Conservation (phyloP, 2,888 invertebrate genomes). For the Monochamus alternatus region DNA sequence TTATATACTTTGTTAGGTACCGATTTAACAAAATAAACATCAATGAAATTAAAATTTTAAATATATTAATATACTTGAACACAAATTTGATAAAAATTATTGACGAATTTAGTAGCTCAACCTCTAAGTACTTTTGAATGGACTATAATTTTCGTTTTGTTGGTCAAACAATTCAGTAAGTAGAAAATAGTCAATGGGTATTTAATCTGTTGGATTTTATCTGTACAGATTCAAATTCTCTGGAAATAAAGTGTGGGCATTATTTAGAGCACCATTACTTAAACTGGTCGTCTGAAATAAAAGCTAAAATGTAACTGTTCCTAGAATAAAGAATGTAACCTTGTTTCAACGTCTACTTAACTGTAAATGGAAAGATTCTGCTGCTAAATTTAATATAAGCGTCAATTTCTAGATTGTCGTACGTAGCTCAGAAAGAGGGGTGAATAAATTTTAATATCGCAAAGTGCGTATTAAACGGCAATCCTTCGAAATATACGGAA, state of each 20-base stretch:
- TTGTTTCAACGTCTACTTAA: constrained; percentile 24
- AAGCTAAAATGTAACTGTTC: background rate
- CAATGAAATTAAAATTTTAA: too few species aligned
- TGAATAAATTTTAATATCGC: constrained; percentile 44
- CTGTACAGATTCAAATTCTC: background rate
- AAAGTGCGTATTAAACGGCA: constrained; percentile 36
- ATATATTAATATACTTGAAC: too few species aligned
- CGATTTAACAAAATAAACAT: too few species aligned
- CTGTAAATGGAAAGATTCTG: constrained; percentile 22
- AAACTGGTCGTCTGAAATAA: background rate
- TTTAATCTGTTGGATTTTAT: too few species aligned
- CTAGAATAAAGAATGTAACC: constrained; percentile 20
- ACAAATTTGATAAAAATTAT: too few species aligned
- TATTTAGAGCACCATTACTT: background rate
- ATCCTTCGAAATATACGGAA: constrained; percentile 15
- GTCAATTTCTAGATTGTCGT: constrained; percentile 30
- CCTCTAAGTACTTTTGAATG: too few species aligned
- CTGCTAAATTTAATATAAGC: constrained; percentile 25
- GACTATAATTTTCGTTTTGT: too few species aligned
- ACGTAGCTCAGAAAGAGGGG: constrained; percentile 35
- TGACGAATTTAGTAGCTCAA: too few species aligned
- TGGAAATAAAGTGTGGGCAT: background rate
- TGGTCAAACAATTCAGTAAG: too few species aligned
- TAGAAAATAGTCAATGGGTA: too few species aligned
- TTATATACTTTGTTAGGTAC: too few species aligned